These are phyloP conservation scores for Hyalella azteca DNA, from an alignment of 2,888 invertebrate genomes.

Conservation along the genomic window DNA sequence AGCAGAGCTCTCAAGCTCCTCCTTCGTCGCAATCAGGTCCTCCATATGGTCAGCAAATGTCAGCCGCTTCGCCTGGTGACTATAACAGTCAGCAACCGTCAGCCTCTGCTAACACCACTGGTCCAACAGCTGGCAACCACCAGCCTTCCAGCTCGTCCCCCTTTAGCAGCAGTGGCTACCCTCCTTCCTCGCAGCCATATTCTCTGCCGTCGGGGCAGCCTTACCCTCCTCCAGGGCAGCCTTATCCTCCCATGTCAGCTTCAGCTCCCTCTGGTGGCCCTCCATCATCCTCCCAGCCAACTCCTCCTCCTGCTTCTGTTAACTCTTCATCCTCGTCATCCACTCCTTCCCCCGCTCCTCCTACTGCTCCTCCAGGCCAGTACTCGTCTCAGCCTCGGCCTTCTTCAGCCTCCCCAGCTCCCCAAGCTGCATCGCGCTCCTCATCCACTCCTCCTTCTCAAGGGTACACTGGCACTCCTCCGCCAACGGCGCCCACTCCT, in stretches of 20 bases:
- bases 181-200: background rate
- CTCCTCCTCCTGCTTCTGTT: slow-evolving; percentile 19
- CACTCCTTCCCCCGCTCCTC: slow-evolving; percentile 13
- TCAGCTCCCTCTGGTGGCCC: background rate
- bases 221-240: background rate
- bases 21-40: slow-evolving; percentile 15
- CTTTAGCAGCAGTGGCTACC: background rate
- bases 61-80: background rate
- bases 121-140: background rate
- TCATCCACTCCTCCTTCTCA: slow-evolving; percentile 47
- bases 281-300: slow-evolving; percentile 33
- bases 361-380: slow-evolving; percentile 4
- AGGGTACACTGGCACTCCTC: slow-evolving; percentile 51
- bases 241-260: background rate
- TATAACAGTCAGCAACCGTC: background rate
- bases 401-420: background rate
- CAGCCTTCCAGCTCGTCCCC: background rate
- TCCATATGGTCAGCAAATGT: background rate
- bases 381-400: slow-evolving; percentile 33
- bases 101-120: background rate
- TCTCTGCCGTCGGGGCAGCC: background rate
- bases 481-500: slow-evolving; percentile 47
- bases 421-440: background rate
- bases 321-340: slow-evolving; percentile 17
- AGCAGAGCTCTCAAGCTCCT: background rate